Evolutionary conservation across 2,113 vertebrate species (phyloP).

Genomic region (Epinephelus fuscoguttatus): DNA sequence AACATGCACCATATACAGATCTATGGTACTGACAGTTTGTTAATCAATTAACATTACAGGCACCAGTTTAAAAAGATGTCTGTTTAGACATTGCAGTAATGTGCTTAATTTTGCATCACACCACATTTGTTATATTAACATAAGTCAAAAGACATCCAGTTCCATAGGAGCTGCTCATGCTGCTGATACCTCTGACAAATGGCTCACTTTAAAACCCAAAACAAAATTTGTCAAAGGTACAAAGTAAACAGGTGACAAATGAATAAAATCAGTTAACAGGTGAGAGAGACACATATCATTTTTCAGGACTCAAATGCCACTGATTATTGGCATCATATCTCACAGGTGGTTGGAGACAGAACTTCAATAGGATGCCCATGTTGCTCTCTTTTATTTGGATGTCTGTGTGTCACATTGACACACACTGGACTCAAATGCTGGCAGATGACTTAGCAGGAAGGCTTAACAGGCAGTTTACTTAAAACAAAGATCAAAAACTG

Average conservation of each 20-base stretch:
- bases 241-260: background rate
- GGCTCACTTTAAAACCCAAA: background rate
- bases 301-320: background rate
- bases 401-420: constrained; percentile 31
- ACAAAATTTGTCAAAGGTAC: background rate
- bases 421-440: constrained; percentile 20
- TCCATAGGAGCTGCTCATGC: background rate
- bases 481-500: constrained; percentile 14
- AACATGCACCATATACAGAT: background rate
- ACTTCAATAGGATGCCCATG: constrained; percentile 5
- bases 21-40: background rate
- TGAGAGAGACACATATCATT: background rate
- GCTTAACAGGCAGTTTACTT: constrained; percentile 15
- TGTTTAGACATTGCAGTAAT: background rate
- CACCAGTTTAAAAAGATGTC: background rate
- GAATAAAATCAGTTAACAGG: background rate
- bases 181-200: background rate
- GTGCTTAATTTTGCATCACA: background rate
- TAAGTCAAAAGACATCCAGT: background rate
- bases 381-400: constrained; percentile 25
- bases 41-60: background rate
- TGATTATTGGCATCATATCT: constrained; percentile 8
- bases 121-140: background rate
- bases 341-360: background rate
- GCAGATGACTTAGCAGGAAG: constrained; percentile 6